These are phyloP conservation scores for Apeltes quadracus DNA, from an alignment of 2,113 vertebrate genomes.

Conservation along the genomic window DNA sequence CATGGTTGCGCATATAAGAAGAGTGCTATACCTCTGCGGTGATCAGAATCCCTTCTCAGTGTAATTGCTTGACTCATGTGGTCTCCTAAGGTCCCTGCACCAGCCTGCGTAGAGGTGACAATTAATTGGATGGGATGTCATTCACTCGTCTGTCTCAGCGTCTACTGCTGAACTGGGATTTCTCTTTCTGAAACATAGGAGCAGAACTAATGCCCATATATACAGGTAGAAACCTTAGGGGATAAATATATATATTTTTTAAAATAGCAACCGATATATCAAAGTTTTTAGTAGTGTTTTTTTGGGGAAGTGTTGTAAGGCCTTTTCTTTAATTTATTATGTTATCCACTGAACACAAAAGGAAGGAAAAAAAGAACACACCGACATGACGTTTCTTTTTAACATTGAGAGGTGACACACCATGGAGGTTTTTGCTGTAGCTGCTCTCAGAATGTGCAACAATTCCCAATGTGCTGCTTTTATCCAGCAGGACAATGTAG, in stretches of 20 bases:
- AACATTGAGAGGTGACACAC: conserved; percentile 43
- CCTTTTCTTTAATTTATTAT: neutral
- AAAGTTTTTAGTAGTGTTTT: neutral
- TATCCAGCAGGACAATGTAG: conserved; percentile 9
- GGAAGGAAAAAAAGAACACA: neutral
- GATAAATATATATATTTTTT: conserved; percentile 10
- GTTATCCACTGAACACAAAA: neutral
- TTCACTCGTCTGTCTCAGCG: conserved; percentile 64
- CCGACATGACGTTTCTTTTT: conserved; percentile 48
- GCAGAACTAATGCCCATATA: conserved; percentile 71
- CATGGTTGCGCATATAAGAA: conserved; percentile 32
- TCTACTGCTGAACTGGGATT: conserved; percentile 66
- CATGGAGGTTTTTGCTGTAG: conserved; percentile 18
- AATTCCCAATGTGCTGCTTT: conserved; percentile 29
- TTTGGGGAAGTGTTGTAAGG: neutral
- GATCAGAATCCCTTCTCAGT: conserved; percentile 66
- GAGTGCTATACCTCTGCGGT: neutral
- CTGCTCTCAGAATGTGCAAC: conserved; percentile 24
- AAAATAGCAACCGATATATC: neutral
- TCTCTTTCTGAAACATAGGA: conserved; percentile 52
- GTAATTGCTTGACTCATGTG: conserved; percentile 74
- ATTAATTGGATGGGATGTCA: conserved; percentile 76
- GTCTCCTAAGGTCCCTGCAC: conserved; percentile 55
- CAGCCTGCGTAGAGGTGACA: conserved; percentile 61
- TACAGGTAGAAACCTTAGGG: conserved; percentile 62